These are phyloP conservation scores for Onychomys torridus DNA, from an alignment of 2,797 vertebrate genomes.

Conservation along the genomic window DNA sequence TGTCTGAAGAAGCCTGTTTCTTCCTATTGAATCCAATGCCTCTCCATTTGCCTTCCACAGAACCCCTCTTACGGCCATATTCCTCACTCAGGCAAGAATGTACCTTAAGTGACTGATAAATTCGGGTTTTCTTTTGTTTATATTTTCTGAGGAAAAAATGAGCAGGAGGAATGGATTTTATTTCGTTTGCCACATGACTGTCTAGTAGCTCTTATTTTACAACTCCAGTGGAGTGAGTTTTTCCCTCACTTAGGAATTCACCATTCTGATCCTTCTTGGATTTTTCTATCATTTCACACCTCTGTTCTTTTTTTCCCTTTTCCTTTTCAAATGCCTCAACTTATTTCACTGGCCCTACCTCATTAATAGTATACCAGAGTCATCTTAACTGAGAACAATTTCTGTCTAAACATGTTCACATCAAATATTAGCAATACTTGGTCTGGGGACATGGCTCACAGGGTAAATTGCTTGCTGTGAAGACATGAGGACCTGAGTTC, in stretches of 20 bases:
- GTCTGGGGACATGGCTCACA: neutral
- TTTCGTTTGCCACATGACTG: neutral
- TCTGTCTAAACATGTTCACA: constrained; percentile 34
- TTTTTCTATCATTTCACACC: neutral
- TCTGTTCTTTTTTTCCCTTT: neutral
- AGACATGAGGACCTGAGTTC: neutral
- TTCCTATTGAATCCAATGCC: neutral
- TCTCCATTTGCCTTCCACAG: neutral
- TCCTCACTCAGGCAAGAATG: neutral
- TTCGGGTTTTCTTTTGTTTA: constrained; percentile 5
- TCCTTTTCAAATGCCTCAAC: neutral
- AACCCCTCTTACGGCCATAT: neutral
- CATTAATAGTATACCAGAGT: neutral
- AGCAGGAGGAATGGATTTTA: neutral
- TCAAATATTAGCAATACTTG: neutral
- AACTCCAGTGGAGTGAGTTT: neutral
- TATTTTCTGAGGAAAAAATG: constrained; percentile 5
- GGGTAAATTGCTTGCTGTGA: neutral
- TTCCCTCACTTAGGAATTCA: neutral
- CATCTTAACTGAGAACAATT: constrained; percentile 20
- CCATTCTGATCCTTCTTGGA: neutral
- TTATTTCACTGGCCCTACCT: neutral
- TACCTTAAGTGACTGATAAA: constrained; percentile 14
- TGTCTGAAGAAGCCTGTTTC: neutral
- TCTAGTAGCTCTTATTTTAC: neutral